Conservation (phyloP, 2,888 invertebrate genomes). For the Troides helena region DNA sequence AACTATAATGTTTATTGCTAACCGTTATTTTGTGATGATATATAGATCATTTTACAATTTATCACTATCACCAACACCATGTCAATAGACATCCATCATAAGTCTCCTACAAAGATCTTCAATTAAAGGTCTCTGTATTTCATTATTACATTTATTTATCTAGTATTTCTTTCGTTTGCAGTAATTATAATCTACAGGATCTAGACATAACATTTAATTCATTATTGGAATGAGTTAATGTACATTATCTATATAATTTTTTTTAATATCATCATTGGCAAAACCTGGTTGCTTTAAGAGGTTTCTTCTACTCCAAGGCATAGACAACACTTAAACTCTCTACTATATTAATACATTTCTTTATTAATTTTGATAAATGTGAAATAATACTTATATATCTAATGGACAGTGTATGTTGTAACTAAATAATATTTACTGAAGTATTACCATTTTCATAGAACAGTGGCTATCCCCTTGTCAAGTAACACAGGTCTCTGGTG, state of each 20-base stretch:
- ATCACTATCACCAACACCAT: too few relatives aligned
- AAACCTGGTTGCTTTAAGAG: conserved; percentile 18
- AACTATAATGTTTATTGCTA: not conserved
- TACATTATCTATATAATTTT: not conserved
- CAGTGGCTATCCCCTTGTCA: too few relatives aligned
- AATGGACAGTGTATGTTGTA: not conserved
- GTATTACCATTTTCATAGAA: too few relatives aligned
- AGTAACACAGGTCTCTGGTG: too few relatives aligned
- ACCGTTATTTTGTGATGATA: not conserved
- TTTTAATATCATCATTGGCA: conserved; percentile 27
- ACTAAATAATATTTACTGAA: too few relatives aligned
- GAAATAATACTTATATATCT: not conserved
- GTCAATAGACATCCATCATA: too few relatives aligned
- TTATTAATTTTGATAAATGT: not conserved
- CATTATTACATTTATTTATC: not conserved
- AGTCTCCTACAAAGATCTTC: too few relatives aligned
- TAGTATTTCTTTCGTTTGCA: not conserved
- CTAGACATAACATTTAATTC: not conserved
- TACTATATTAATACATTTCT: not conserved
- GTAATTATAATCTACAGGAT: not conserved
- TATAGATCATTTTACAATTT: not conserved
- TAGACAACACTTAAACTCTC: not conserved
- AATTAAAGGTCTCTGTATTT: too few relatives aligned
- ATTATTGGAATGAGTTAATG: conserved; percentile 1
- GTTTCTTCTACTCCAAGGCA: conserved; percentile 1